Base-by-base conservation (phyloP, 2,797 vertebrate genomes). In the Holocentrus rufus region DNA sequence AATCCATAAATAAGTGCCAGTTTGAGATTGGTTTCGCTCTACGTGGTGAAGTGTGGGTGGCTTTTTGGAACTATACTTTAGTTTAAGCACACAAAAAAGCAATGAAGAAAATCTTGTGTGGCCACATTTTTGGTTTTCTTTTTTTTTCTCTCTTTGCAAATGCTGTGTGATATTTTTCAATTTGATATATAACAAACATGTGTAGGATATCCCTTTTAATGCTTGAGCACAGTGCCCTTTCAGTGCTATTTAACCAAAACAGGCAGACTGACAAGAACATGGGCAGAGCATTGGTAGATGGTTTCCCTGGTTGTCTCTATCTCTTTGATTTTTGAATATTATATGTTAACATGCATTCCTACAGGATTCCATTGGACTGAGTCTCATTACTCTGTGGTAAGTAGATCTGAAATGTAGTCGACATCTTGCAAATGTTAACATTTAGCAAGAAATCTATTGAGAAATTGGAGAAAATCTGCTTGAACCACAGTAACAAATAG, bases 1-100 rank as follows among this genome's bases (percentile, higher is more conserved):
- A 88, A 88, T 92, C 93, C 92, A 91, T 91, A 94, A 94, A 93
- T 94, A 92, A 91, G 92, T 94, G 91, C 90, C 92, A 91, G 89
- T 93, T 91, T 89, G 83, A 88, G 81, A 91, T 89, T 86, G 83
- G 90, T 87, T 92, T 90, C 86, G 88, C 76, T 80, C 84, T 81
- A 73, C 85, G 83, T 89, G 89, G 88, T 88, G 88, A 86, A 87
- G 87, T 85, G 89, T 92, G 93, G 92, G 93, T 93, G 93, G 92
- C 82, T 93, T 91, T 92, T 78, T 91, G 85, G 84, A 92, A 78
- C 76, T 81, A 76, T 58, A 62, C 76, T 69, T 65, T 59, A 89
- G 78, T 86, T 87, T 69, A 80, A 81, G 78, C 82, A 75, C 82
- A 91, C 77, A 85, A 74, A 87, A 88, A 88, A 86, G 83, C 81